Base-by-base conservation (phyloP, 2,113 vertebrate species). In the Limanda limanda region DNA sequence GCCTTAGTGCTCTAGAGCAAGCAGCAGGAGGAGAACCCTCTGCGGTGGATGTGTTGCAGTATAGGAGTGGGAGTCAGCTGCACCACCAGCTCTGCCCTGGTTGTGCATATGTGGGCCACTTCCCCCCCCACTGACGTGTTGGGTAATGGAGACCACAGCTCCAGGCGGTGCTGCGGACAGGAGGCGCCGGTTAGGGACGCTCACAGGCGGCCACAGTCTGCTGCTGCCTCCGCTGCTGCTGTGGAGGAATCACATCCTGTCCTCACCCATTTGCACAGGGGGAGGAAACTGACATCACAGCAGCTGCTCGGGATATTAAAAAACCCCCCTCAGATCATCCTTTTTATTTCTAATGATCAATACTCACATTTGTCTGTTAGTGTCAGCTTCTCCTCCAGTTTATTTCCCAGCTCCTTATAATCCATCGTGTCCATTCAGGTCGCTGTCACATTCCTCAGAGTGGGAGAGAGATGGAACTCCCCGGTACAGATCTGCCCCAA, bases 401-500 rank as follows among this genome's bases (percentile, higher is more conserved):
- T 17, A 65, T 68, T 84, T 47, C 90, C 93, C 1, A 95, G 91
- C 66, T 93, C 86, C 5, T 80, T 91, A 91, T 86, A 92, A 89
- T 95, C 94, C 94, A 94, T 94, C 27, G 91, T 91, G 64, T 91
- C 86, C 88, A 82, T 89, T 91, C 82, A 88, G 79, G 74, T 79
- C 71, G 88, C 86, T 87, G 88, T 94, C 94, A 95, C 94, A 95
- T 94, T 94, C 94, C 93, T 93, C 89, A 87, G 87, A 81, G 67
- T 84, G 14, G 17, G 14, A 48, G 47, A 75, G 87, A 92, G 91
- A 86, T 66, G 57, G 81, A 89, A 91, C 89, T 92, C 92, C 90
- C 81, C 79, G 88, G 76, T 10, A 45, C 88, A 68, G 71, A 57
- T 74, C 81, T 35, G 8, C 84, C 80, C 40, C 11, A 40, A 65